Evolutionary conservation across 2,888 invertebrate species (phyloP), one percentile per base, ranked within the genome.

Genomic region (Nephrocerus scutellatus): DNA sequence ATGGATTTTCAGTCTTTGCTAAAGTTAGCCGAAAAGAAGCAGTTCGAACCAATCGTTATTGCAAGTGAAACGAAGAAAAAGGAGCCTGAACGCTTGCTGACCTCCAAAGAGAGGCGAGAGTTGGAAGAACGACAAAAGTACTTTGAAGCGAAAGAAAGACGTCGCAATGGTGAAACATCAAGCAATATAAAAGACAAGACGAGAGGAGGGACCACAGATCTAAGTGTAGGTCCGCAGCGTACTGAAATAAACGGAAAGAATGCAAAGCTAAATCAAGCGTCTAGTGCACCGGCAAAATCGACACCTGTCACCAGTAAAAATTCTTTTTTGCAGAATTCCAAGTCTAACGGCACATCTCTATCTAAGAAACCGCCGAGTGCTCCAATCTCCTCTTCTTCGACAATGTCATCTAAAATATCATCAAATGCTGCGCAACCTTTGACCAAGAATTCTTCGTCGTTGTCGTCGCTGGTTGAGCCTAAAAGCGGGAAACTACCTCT

Each of bases 11-110:
- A 77, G 52, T 79, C 84, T 40, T 62, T 92, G 15, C 63, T 92
- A 4, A 84, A 87, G 66, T 68, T 90, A 6, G 90, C 90, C 0
- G 85, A 83, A 51, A 78, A 84, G 57, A 89, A 89, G 59, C 88
- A 88, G 49, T 74, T 77, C 60, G 84, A 88, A 59, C 89, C 89
- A 0, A 62, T 88, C 3, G 73, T 79, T 19, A 65, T 79, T 20
- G 47, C 52, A 1, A 46, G 37, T 1, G 53, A 40, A 66, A 74
- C 49, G 62, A 79, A 41, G 72, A 63, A 67, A 44, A 70, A 72
- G 14, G 79, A 80, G 43, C 72, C 75, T 0, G 86, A 85, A 49
- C 73, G 84, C 28, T 72, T 80, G 9, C 77, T 90, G 72, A 90
- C 90, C 0, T 84, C 84, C 51, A 84, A 79, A 50, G 88, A 91